Evolutionary conservation across 2,113 vertebrate species (phyloP).

Genomic region (Tragelaphus buxtoni): DNA sequence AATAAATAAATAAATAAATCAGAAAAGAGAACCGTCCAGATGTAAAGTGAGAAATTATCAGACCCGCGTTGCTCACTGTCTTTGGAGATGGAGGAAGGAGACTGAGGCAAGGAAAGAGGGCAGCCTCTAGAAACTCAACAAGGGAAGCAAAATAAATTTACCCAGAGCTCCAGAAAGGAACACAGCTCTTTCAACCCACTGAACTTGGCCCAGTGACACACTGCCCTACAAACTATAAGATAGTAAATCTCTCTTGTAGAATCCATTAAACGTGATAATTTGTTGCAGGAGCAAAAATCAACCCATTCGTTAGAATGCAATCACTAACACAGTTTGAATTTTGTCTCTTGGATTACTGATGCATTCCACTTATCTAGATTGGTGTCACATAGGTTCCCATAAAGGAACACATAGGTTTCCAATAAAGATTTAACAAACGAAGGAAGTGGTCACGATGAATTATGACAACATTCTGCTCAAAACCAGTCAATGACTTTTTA

Average conservation of each 20-base stretch:
- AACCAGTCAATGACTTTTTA: neutral
- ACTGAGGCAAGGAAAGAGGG: neutral
- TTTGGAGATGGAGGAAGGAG: neutral
- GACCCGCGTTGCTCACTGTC: accelerated
- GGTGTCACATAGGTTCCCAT: neutral
- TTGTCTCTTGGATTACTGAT: neutral
- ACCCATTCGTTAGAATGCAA: neutral
- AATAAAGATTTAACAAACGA: neutral
- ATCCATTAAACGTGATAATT: neutral
- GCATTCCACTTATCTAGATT: neutral
- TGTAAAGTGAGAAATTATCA: neutral
- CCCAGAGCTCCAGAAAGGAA: neutral
- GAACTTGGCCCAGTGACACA: neutral
- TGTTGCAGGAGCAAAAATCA: neutral
- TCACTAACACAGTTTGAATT: neutral
- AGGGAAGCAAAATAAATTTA: neutral
- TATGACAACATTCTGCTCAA: neutral
- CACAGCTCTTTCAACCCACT: neutral
- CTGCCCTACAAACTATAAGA: neutral
- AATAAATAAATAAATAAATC: neutral
- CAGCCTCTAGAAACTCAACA: neutral
- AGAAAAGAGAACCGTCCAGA: neutral
- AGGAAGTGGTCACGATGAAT: neutral
- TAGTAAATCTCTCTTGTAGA: neutral
- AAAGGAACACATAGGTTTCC: neutral